Conservation (phyloP, 1,140 invertebrate species). For the Drosophila nebulosa region DNA sequence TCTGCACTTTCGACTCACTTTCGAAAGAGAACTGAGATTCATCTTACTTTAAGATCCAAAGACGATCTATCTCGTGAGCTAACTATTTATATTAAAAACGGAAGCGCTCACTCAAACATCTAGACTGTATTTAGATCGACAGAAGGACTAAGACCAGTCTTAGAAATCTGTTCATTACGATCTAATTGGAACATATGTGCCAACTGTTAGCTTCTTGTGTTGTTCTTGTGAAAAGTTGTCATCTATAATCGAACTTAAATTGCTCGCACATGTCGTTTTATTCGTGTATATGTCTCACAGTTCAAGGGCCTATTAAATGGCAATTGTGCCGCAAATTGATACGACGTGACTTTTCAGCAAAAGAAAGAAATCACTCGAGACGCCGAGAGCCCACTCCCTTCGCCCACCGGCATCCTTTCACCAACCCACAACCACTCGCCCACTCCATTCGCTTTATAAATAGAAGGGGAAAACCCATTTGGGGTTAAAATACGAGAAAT, state of each 20-base stretch:
- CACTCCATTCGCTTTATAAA: conserved; percentile 42
- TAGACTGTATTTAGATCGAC: no score
- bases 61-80: no score
- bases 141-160: not conserved
- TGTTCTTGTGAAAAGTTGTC: not conserved
- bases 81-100: no score
- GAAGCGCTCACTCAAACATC: no score
- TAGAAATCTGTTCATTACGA: not conserved
- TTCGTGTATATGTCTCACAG: conserved; percentile 29
- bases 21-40: no score
- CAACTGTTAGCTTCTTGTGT: not conserved
- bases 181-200: not conserved
- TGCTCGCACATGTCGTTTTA: conserved; percentile 47
- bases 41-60: no score
- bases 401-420: not conserved
- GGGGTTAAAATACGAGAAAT: conserved; percentile 65
- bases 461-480: conserved; percentile 62
- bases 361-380: conserved; percentile 65
- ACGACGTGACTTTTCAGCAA: conserved; percentile 74
- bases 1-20: no score
- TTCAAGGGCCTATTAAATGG: conserved; percentile 78
- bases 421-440: conserved; percentile 2
- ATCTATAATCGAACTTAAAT: conserved; percentile 36
- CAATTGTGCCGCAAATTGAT: conserved; percentile 78
- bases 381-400: conserved; percentile 36